Percentiles rank a stretch among this genome's conserved stretches.
These are phyloP conservation scores for Microctenopoma stevenorrisi DNA, from an alignment of 2,797 vertebrate genomes.

Conservation along the genomic window DNA sequence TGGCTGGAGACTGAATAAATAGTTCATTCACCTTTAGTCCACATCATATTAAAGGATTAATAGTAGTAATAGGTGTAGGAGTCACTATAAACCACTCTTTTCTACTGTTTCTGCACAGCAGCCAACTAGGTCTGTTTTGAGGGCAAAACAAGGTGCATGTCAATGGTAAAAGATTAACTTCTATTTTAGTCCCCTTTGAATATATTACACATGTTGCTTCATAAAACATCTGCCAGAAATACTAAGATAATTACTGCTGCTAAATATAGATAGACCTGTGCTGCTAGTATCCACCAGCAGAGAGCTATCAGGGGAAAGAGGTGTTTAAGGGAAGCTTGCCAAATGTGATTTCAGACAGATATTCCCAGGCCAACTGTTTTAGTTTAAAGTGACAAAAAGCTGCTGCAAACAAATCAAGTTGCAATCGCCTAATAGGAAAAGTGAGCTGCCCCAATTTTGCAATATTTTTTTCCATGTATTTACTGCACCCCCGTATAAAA, in stretches of 20 bases:
- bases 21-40: conserved; percentile 5
- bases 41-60: not conserved
- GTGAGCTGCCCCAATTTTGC: conserved; percentile 28
- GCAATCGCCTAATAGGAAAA: conserved; percentile 46
- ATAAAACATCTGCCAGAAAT: conserved; percentile 56
- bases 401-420: conserved; percentile 49
- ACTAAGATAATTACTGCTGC: conserved; percentile 55
- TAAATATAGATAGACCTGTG: conserved; percentile 57
- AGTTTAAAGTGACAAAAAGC: conserved; percentile 57
- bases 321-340: conserved; percentile 60
- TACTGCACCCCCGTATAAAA: conserved; percentile 18
- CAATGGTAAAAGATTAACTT: conserved; percentile 37
- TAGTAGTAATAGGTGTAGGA: not conserved
- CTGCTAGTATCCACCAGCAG: conserved; percentile 49
- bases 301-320: conserved; percentile 50
- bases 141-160: conserved; percentile 45
- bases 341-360: conserved; percentile 64
- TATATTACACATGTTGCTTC: conserved; percentile 56
- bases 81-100: conserved; percentile 19
- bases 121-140: conserved; percentile 25
- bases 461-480: conserved; percentile 45
- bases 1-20: conserved; percentile 14
- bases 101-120: conserved; percentile 29
- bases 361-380: conserved; percentile 59
- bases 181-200: conserved; percentile 44